Evolutionary conservation across 2,888 invertebrate genomes (phyloP).

Genomic region (Euzetes globulus): DNA sequence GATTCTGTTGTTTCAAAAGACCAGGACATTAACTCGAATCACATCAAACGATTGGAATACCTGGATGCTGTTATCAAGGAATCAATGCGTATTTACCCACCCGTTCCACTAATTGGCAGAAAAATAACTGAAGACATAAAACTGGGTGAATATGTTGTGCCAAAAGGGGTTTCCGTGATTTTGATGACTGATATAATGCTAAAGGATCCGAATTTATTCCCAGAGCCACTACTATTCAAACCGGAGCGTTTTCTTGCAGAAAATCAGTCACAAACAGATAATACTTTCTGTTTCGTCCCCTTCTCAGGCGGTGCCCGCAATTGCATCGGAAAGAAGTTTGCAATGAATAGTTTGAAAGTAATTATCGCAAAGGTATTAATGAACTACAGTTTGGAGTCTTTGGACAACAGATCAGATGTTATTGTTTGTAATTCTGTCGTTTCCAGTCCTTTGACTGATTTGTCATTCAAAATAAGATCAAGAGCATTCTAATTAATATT

Average conservation of each 20-base stretch:
- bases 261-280: constrained; percentile 36
- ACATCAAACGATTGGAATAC: background rate
- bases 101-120: background rate
- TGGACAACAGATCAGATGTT: constrained; percentile 38
- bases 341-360: constrained; percentile 39
- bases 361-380: constrained; percentile 38
- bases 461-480: no score
- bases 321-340: constrained; percentile 42
- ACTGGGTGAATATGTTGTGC: background rate
- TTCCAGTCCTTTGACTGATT: no score
- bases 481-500: no score
- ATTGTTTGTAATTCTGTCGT: no score
- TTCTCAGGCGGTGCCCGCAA: constrained; percentile 42
- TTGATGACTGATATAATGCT: background rate
- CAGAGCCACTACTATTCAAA: background rate
- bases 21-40: background rate
- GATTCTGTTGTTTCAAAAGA: constrained; percentile 2
- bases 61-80: background rate
- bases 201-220: background rate
- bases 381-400: constrained; percentile 34
- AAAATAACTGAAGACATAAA: background rate
- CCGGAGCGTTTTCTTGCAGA: background rate
- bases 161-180: background rate
- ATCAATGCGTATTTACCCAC: background rate
- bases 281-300: constrained; percentile 41